Conservation (phyloP, 2,797 vertebrate genomes). For the Ceryle rudis region DNA sequence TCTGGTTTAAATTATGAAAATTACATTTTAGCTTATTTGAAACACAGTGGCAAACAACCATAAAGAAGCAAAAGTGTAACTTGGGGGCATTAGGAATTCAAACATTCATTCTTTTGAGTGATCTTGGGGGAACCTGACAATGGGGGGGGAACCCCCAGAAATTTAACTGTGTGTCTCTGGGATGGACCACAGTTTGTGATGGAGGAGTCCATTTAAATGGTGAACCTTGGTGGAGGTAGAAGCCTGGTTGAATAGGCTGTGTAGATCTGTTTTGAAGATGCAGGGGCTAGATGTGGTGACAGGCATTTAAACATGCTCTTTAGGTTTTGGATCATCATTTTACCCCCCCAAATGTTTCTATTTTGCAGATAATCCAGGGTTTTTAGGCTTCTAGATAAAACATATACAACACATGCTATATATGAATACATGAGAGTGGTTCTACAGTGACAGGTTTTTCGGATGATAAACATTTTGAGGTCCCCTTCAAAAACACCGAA, state of each 20-base stretch:
- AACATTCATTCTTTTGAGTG: not conserved
- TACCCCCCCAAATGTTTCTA: not conserved
- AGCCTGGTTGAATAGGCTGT: not conserved
- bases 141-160: not conserved
- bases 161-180: not conserved
- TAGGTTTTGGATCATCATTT: not conserved
- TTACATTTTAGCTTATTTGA: conserved; percentile 56
- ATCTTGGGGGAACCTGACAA: not conserved
- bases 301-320: not conserved
- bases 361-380: not conserved
- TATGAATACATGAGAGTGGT: too few relatives aligned
- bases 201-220: not conserved
- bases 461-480: not conserved
- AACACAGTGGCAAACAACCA: conserved; percentile 43
- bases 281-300: not conserved
- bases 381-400: not conserved
- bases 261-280: not conserved
- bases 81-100: not conserved
- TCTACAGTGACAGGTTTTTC: not conserved
- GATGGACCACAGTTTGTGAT: not conserved
- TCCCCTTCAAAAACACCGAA: not conserved
- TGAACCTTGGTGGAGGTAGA: not conserved
- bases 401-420: too few relatives aligned
- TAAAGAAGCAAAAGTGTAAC: conserved; percentile 45
- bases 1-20: conserved; percentile 61